Percentiles rank a stretch among this genome's conserved stretches.
Conservation (phyloP, 2,113 vertebrate species). For the Monopterus albus region DNA sequence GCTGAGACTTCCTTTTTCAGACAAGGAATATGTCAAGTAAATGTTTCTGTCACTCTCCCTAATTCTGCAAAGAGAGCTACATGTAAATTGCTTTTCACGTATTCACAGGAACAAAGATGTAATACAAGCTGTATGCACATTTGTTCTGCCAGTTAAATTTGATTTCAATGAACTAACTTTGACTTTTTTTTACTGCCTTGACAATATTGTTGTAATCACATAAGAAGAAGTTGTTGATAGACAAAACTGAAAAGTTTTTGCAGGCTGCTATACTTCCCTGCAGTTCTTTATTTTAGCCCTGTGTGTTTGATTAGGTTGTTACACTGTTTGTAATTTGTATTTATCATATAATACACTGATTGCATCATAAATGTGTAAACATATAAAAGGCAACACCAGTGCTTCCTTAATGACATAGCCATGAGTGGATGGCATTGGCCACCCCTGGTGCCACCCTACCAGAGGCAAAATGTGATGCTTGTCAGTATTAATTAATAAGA, state of each 20-base stretch:
- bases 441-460: too few species aligned
- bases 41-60: conserved; percentile 37
- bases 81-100: conserved; percentile 31
- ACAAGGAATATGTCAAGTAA: conserved; percentile 49
- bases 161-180: too few species aligned
- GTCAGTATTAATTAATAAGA: too few species aligned
- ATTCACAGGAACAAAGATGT: conserved; percentile 28
- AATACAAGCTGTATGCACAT: not conserved
- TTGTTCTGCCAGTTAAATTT: conserved; percentile 27
- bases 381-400: not conserved
- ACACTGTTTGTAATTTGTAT: not conserved
- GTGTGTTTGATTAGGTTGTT: conserved; percentile 3
- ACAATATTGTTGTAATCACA: conserved; percentile 12
- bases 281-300: not conserved
- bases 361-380: conserved; percentile 1
- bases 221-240: not conserved
- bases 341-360: not conserved
- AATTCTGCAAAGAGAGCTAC: conserved; percentile 19
- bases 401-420: too few species aligned
- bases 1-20: conserved; percentile 60
- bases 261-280: not conserved
- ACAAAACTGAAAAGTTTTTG: conserved; percentile 1
- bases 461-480: too few species aligned
- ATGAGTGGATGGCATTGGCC: too few species aligned
- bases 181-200: conserved; percentile 14